Percentiles rank a stretch among this genome's conserved stretches.
These are phyloP conservation scores for Elaphurus davidianus DNA, from an alignment of 2,113 vertebrate species.

Conservation along the genomic window DNA sequence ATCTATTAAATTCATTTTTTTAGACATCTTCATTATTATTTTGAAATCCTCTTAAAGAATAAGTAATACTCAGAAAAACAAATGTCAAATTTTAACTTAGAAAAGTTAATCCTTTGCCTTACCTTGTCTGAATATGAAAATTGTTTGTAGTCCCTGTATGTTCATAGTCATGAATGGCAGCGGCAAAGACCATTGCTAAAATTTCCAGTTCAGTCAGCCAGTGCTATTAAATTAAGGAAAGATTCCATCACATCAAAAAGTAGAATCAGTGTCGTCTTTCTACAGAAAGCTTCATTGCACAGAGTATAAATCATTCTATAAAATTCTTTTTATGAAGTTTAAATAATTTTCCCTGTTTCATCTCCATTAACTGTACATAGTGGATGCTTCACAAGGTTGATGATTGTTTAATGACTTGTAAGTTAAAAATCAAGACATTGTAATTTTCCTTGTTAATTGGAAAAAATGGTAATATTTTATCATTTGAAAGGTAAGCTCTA, in stretches of 20 bases:
- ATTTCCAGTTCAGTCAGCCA: constrained; percentile 99
- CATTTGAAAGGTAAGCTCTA: not conserved
- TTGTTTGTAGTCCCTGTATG: constrained; percentile 99
- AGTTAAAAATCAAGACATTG: not conserved
- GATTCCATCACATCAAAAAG: constrained; percentile 34
- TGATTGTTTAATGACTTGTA: not conserved
- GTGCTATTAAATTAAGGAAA: constrained; percentile 85
- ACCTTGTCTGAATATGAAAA: constrained; percentile 99
- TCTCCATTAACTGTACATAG: not conserved
- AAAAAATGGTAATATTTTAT: not conserved
- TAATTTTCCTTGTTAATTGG: not conserved
- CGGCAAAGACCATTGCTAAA: constrained; percentile 98
- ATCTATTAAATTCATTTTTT: not conserved
- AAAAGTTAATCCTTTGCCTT: constrained; percentile 17
- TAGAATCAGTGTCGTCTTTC: not conserved
- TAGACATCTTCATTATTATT: not conserved
- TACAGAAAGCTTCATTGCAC: not conserved
- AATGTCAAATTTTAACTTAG: not conserved
- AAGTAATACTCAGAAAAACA: not conserved
- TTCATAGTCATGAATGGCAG: constrained; percentile 98
- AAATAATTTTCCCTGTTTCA: not conserved
- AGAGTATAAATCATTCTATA: not conserved
- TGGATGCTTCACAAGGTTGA: not conserved
- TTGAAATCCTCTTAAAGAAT: not conserved
- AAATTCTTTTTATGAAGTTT: constrained; percentile 22